Evolutionary conservation across 2,888 invertebrate species (phyloP), one percentile per base, ranked within the genome.

Genomic region (Lasioglossum vierecki): DNA sequence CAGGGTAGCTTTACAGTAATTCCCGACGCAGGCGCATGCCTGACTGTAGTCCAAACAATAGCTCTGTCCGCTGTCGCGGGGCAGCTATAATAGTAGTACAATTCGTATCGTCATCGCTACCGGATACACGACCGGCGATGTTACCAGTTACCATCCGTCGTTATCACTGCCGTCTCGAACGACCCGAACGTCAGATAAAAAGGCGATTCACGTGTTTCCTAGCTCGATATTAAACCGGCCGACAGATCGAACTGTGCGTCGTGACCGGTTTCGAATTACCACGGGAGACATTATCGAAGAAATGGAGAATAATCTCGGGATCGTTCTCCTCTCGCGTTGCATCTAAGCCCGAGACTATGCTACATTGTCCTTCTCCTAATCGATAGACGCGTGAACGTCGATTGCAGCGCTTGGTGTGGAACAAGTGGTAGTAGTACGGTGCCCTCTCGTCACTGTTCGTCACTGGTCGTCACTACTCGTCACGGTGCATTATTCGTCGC

Each of bases 11-110:
- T 83, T 84, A 86, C 86, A 85, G 82, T 85, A 85, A 84, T 85
- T 83, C 76, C 72, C 83, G 85, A 93, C 92, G 91, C 93, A 93
- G 92, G 94, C 94, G 95, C 94, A 94, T 92, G 91, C 92, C 93
- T 94, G 94, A 94, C 94, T 91, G 84, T 84, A 83, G 88, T 94
- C 94, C 95, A 95, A 94, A 93, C 92, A 91, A 92, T 93, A 93
- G 93, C 93, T 92, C 93, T 84, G 91, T 89, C 91, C 88, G 87
- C 92, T 92, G 89, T 87, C 91, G 89, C 91, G 41, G 70, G 90
- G 87, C 92, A 93, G 92, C 90, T 90, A 88, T 82, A 83, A 84
- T 79, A 81, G 88, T 86, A 91, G 83, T 92, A 93, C 91, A 92
- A 92, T 90, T 92, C 93, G 91, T 93, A 92, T 91, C 92, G 92